phyloP scores from a whole-genome alignment of 1,140 invertebrate genomes.

The Pseudoatta argentina region DNA sequence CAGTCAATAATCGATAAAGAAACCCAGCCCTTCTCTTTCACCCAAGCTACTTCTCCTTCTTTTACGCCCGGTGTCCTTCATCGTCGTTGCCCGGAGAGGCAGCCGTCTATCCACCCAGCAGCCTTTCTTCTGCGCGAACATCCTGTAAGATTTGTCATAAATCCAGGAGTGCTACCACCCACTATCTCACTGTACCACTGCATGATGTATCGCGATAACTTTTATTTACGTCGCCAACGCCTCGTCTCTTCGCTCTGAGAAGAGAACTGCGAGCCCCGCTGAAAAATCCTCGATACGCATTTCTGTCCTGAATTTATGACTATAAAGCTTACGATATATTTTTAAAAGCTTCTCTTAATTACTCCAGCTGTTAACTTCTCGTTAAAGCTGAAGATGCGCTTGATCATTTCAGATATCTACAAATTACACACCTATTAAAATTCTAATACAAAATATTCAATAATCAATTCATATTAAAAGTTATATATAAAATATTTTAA shows the following conservation, averaged over 20 bases:
- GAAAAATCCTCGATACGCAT: constrained; percentile 20
- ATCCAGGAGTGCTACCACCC: constrained; percentile 44
- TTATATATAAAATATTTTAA: background rate
- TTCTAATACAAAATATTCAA: no score
- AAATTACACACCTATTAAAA: background rate
- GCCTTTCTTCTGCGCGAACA: constrained; percentile 53
- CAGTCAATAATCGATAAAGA: constrained; percentile 75
- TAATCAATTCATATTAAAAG: background rate
- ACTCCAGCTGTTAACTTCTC: background rate
- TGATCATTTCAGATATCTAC: background rate
- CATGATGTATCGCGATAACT: constrained; percentile 60
- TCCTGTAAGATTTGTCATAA: constrained; percentile 65
- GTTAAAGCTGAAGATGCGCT: background rate
- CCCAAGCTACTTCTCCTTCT: background rate
- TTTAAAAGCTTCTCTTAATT: constrained; percentile 14
- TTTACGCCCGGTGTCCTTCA: constrained; percentile 11
- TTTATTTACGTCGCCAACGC: constrained; percentile 58
- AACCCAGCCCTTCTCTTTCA: constrained; percentile 13
- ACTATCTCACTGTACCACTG: constrained; percentile 9
- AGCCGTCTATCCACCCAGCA: constrained; percentile 19
- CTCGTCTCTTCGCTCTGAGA: background rate
- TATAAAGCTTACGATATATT: constrained; percentile 1
- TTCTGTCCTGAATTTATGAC: background rate
- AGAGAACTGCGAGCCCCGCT: background rate
- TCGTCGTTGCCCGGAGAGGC: background rate